Conservation (phyloP, 2,113 vertebrate species). For the Tonatia bakeri region DNA sequence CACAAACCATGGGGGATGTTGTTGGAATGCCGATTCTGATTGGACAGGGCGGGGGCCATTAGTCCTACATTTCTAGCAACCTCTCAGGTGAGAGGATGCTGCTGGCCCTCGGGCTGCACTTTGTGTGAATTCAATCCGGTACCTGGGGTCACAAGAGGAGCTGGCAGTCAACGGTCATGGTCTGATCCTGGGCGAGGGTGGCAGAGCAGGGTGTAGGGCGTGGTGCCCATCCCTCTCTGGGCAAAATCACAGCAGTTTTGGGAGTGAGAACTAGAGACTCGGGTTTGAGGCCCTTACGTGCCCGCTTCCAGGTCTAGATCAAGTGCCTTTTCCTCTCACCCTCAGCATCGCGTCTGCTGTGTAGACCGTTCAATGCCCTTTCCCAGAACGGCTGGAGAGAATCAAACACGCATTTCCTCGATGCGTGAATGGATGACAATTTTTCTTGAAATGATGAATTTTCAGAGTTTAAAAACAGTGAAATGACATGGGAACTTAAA, state of each 20-base stretch:
- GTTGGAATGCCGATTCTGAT: no score
- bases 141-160: rapidly evolving
- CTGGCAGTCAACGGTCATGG: rapidly evolving
- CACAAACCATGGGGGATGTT: rapidly evolving
- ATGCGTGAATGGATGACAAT: neutral
- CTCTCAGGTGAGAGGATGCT: neutral
- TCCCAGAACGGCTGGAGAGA: neutral
- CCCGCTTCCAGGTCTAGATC: neutral
- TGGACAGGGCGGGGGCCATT: neutral
- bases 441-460: neutral
- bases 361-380: neutral
- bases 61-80: neutral
- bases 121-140: rapidly evolving
- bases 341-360: neutral
- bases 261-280: no score
- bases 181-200: neutral
- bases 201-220: rapidly evolving
- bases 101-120: rapidly evolving
- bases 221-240: neutral
- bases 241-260: neutral
- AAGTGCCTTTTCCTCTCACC: neutral
- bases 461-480: neutral
- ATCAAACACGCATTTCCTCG: neutral
- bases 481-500: neutral
- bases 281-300: no score